phyloP scores from a whole-genome alignment of 2,113 vertebrate genomes.

The Phrynocephalus versicolor region DNA sequence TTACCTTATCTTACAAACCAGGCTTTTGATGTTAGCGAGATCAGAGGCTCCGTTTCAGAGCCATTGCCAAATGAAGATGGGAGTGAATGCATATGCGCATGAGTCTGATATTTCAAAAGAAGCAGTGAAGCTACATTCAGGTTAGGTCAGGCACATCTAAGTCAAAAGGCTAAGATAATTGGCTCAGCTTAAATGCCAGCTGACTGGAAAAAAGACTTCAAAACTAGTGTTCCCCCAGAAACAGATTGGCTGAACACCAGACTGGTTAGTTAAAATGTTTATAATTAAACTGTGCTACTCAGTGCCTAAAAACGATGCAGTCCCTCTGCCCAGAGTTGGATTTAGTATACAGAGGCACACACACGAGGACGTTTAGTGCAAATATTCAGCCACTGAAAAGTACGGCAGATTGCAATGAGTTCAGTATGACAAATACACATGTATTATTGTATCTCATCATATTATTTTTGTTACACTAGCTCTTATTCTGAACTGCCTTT shows the following conservation, averaged over 20 bases:
- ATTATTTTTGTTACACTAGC: not conserved
- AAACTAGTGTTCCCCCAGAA: slow-evolving; percentile 74
- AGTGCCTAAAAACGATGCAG: slow-evolving; percentile 48
- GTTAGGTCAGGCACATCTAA: slow-evolving; percentile 83
- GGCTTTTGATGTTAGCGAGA: slow-evolving; percentile 92
- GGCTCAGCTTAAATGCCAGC: slow-evolving; percentile 86
- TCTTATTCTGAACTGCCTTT: not conserved
- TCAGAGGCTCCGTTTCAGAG: slow-evolving; percentile 89
- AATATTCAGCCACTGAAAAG: slow-evolving; percentile 33
- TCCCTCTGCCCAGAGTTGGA: slow-evolving; percentile 43
- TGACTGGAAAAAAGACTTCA: slow-evolving; percentile 81
- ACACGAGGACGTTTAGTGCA: slow-evolving; percentile 40
- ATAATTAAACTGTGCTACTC: slow-evolving; percentile 68
- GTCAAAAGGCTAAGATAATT: slow-evolving; percentile 88
- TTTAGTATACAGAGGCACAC: not conserved
- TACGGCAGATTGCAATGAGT: slow-evolving; percentile 32
- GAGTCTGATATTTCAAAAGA: slow-evolving; percentile 89
- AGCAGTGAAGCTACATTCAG: slow-evolving; percentile 82
- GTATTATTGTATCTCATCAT: not conserved
- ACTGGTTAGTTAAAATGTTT: slow-evolving; percentile 73
- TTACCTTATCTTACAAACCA: slow-evolving; percentile 94
- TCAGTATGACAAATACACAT: not conserved
- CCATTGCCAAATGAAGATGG: slow-evolving; percentile 88
- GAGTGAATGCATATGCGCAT: slow-evolving; percentile 79
- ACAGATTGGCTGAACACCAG: slow-evolving; percentile 73